These are phyloP conservation scores for Agrilus biguttatus DNA, from an alignment of 2,888 invertebrate genomes.

Conservation along the genomic window DNA sequence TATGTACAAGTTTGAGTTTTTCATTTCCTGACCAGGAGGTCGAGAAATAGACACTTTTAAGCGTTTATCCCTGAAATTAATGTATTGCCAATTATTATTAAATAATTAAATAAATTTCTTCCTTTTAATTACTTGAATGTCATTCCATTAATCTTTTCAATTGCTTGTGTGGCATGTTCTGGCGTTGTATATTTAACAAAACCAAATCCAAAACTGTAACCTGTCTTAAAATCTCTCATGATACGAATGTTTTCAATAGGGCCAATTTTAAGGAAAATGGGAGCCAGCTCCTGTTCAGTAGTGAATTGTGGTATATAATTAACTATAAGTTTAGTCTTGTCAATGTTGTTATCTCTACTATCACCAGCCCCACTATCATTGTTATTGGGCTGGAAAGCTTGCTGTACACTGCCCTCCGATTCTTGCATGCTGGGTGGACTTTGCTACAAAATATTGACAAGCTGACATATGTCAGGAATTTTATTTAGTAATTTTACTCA, in stretches of 20 bases:
- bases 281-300: constrained; percentile 79
- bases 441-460: too few species aligned
- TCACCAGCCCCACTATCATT: constrained; percentile 24
- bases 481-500: too few species aligned
- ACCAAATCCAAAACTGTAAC: constrained; percentile 92
- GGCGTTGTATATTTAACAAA: constrained; percentile 83
- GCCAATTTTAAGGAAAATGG: constrained; percentile 78
- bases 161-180: constrained; percentile 75
- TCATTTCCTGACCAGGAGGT: constrained; percentile 82
- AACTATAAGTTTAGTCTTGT: constrained; percentile 74
- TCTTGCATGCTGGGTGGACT: too few species aligned
- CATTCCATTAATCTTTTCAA: constrained; percentile 68
- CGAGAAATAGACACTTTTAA: constrained; percentile 89
- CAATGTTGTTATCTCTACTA: constrained; percentile 14
- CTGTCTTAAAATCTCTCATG: constrained; percentile 80
- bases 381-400: not conserved
- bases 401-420: too few species aligned
- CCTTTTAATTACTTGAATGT: constrained; percentile 21
- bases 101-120: not conserved
- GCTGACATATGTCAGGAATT: too few species aligned
- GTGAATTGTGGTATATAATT: constrained; percentile 92
- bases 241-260: constrained; percentile 82
- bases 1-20: constrained; percentile 88
- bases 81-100: not conserved
- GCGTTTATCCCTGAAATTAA: constrained; percentile 62